Evolutionary conservation across 2,113 vertebrate species (phyloP).

Genomic region (Arenaria interpres): DNA sequence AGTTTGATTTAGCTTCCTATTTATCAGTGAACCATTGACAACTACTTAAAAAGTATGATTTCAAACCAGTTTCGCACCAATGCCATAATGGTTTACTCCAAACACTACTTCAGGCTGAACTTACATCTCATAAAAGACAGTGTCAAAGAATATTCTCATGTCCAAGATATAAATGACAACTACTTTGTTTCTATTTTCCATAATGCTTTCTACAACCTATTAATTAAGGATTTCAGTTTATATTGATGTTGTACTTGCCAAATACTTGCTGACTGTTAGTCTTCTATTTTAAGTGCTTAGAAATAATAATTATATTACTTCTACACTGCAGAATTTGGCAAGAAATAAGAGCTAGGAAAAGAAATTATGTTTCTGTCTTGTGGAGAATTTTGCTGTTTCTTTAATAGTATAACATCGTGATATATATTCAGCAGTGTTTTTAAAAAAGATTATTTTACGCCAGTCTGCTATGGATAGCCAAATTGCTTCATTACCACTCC

Average conservation of each 20-base stretch:
- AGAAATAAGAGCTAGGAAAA: not conserved
- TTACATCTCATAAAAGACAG: not conserved
- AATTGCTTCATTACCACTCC: not conserved
- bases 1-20: not conserved
- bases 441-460: not conserved
- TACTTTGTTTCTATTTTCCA: not conserved
- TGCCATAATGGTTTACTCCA: not conserved
- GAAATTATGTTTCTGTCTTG: not conserved
- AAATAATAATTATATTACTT: not conserved
- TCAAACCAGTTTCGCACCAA: not conserved
- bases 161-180: not conserved
- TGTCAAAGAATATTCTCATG: not conserved
- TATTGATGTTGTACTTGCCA: not conserved
- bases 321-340: not conserved
- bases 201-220: not conserved
- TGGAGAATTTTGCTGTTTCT: not conserved
- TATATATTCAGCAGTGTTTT: not conserved
- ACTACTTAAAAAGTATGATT: not conserved
- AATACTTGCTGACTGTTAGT: not conserved
- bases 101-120: not conserved
- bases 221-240: not conserved
- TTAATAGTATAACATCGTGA: not conserved
- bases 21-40: not conserved
- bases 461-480: not conserved
- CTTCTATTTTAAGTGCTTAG: not conserved